Evolutionary conservation across 2,113 vertebrate genomes (phyloP).

Genomic region (Hepsetus odoe): DNA sequence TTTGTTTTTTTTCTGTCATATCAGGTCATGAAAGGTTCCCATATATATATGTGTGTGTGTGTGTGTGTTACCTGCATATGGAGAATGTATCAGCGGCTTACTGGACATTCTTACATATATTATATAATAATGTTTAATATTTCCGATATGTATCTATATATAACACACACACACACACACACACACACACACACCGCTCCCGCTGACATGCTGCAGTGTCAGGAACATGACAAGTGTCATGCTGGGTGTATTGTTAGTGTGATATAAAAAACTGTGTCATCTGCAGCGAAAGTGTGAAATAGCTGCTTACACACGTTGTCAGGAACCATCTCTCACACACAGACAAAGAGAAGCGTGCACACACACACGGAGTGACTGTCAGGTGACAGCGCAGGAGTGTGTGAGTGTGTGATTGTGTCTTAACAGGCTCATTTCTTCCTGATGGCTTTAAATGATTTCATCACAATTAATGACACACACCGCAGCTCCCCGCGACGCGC

Average conservation of each 20-base stretch:
- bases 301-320: conserved; percentile 31
- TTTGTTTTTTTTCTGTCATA: background rate
- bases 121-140: too few species aligned
- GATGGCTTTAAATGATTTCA: conserved; percentile 99
- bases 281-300: conserved; percentile 24
- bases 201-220: background rate
- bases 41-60: background rate
- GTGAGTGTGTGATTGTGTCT: conserved; percentile 69
- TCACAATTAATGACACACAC: conserved; percentile 98
- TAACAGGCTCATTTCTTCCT: conserved; percentile 98
- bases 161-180: conserved; percentile 8
- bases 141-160: background rate
- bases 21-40: background rate
- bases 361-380: conserved; percentile 34
- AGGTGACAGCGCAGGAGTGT: conserved; percentile 44
- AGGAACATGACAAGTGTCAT: conserved; percentile 6
- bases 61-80: too few species aligned
- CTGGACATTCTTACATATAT: too few species aligned
- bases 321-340: conserved; percentile 43
- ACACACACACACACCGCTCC: background rate
- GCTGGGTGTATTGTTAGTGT: background rate
- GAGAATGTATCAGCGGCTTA: too few species aligned
- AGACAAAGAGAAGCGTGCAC: conserved; percentile 42
- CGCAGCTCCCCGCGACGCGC: conserved; percentile 84
- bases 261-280: conserved; percentile 17